phyloP scores from a whole-genome alignment of 2,797 vertebrate species.

The Scyliorhinus canicula region DNA sequence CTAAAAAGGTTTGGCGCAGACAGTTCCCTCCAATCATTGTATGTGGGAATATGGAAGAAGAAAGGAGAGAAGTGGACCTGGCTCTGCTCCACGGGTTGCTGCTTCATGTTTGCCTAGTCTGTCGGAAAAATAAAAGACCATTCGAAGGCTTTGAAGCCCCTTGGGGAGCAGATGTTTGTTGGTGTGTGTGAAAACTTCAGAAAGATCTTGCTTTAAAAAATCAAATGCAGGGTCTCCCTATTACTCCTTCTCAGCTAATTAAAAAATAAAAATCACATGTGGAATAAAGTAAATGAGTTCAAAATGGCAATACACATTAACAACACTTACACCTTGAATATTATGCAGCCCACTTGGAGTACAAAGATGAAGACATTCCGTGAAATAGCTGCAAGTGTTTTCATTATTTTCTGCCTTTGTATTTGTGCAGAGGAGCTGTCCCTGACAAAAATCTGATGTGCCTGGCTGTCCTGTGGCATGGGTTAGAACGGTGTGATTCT shows the following conservation, averaged over 20 bases:
- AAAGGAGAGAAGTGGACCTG: background rate
- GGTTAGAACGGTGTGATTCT: background rate
- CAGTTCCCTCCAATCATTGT: background rate
- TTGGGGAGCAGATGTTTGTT: background rate
- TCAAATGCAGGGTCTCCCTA: background rate
- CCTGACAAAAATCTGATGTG: background rate
- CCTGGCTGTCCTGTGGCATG: background rate
- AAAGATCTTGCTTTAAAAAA: slow-evolving; percentile 11
- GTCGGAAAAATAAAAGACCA: background rate
- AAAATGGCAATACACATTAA: background rate
- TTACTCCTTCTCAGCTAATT: background rate
- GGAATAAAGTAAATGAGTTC: background rate
- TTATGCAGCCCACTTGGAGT: background rate
- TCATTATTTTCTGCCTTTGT: background rate
- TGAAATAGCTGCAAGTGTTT: background rate
- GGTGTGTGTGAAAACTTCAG: background rate
- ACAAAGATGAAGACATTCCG: background rate
- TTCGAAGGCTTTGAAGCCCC: background rate
- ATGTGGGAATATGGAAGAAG: background rate
- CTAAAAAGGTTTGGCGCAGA: background rate
- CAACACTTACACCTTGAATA: background rate
- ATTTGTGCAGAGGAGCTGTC: background rate
- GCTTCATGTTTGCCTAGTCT: background rate
- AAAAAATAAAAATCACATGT: too few species aligned
- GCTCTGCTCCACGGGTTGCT: background rate